Conservation (phyloP, 2,888 invertebrate genomes). For the Incurvaria masculella region DNA sequence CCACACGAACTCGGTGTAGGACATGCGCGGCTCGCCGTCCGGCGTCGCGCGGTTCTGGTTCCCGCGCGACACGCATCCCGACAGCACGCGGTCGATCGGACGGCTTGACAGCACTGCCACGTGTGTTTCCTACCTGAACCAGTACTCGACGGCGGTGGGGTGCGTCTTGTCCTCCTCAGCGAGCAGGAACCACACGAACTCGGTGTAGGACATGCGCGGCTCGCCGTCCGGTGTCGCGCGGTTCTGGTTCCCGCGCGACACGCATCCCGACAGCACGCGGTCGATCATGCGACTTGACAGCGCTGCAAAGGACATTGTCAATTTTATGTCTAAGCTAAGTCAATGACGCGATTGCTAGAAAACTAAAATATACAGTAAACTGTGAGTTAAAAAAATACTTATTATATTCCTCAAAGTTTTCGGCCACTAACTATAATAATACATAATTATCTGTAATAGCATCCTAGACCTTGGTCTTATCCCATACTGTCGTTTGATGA, state of each 20-base stretch:
- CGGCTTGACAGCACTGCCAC: slow-evolving; percentile 85
- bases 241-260: slow-evolving; percentile 75
- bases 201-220: slow-evolving; percentile 93
- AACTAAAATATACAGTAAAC: too few species aligned
- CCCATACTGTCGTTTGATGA: too few species aligned
- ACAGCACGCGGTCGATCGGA: slow-evolving; percentile 96
- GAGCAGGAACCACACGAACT: slow-evolving; percentile 98
- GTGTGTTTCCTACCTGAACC: slow-evolving; percentile 91
- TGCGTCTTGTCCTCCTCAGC: slow-evolving; percentile 99
- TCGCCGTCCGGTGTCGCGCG: slow-evolving; percentile 54
- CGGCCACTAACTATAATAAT: too few species aligned
- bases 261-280: slow-evolving; percentile 95
- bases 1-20: slow-evolving; percentile 99
- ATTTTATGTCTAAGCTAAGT: too few species aligned
- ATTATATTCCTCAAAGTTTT: too few species aligned
- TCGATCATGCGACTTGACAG: slow-evolving; percentile 96
- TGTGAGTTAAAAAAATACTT: too few species aligned
- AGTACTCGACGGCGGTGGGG: slow-evolving; percentile 92
- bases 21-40: slow-evolving; percentile 78
- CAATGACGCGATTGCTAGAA: too few species aligned
- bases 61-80: slow-evolving; percentile 92
- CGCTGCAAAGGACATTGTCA: too few species aligned
- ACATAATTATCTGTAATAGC: too few species aligned
- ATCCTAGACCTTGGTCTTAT: too few species aligned
- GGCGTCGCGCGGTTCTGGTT: slow-evolving; percentile 52